Evolutionary conservation across 2,113 vertebrate genomes (phyloP).

Genomic region (Desmodus rotundus): DNA sequence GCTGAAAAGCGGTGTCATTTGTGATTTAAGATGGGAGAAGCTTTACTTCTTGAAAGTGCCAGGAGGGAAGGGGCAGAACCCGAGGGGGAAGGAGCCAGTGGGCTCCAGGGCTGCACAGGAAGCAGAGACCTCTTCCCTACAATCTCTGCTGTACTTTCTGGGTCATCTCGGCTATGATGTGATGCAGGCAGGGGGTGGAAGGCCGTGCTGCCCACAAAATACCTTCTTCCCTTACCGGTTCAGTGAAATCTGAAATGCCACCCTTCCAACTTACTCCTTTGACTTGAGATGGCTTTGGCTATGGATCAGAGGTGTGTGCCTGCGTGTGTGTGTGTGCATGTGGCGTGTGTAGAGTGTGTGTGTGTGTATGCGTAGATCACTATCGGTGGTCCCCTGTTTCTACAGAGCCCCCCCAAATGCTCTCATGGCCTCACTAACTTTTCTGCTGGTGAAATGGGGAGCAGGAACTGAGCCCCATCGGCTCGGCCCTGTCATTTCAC

Average conservation of each 20-base stretch:
- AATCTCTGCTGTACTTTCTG: not conserved
- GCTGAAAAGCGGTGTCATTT: not conserved
- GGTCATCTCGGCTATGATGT: not conserved
- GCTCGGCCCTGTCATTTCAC: not conserved
- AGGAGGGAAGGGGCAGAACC: not conserved
- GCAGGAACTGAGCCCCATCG: not conserved
- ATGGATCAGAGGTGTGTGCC: not conserved
- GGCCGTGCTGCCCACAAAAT: not conserved
- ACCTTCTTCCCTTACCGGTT: not conserved
- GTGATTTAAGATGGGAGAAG: not conserved
- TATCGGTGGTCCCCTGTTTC: not conserved
- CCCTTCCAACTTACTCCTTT: not conserved
- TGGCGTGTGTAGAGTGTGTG: not conserved
- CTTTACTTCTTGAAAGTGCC: not conserved
- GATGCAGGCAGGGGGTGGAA: not conserved
- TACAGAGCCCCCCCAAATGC: not conserved
- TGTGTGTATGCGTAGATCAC: not conserved
- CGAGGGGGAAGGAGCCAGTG: not conserved
- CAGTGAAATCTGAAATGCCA: not conserved
- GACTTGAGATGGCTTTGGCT: not conserved
- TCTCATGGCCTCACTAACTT: not conserved
- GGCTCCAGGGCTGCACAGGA: not conserved
- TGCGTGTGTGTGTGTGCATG: no score
- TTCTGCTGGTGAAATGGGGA: not conserved
- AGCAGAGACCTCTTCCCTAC: no score